Evolutionary conservation across 2,113 vertebrate species (phyloP).

Genomic region (Epinephelus fuscoguttatus): DNA sequence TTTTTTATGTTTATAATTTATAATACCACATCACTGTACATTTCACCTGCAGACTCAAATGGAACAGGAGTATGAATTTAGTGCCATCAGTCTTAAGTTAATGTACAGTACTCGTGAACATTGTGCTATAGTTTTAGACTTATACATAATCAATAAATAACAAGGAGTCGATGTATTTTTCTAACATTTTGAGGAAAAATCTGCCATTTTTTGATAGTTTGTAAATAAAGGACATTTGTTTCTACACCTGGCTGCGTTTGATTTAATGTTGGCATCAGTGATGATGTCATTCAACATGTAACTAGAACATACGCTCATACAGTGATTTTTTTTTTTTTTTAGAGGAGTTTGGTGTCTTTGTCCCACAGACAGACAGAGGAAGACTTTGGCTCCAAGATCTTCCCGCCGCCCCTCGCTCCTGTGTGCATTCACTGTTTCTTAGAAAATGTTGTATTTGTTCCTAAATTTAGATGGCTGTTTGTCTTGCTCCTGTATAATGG

Average conservation of each 20-base stretch:
- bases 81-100: neutral
- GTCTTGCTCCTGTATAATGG: neutral
- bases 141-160: neutral
- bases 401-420: neutral
- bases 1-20: neutral
- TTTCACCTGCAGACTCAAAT: neutral
- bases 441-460: neutral
- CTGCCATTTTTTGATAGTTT: neutral
- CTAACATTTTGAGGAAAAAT: neutral
- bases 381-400: no score
- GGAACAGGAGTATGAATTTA: neutral
- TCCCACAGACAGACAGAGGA: neutral
- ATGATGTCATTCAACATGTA: neutral
- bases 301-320: neutral
- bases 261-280: neutral
- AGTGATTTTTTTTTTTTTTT: no score
- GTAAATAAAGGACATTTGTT: conserved; percentile 59
- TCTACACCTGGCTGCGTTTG: neutral
- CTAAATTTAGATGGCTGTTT: neutral
- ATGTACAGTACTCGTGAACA: neutral
- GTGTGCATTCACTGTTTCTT: no score
- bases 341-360: neutral
- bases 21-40: neutral
- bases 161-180: conserved; percentile 33
- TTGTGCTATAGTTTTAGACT: neutral